Base-by-base conservation (phyloP, 2,797 vertebrate genomes). In the Schizopygopsis pylzovi region DNA sequence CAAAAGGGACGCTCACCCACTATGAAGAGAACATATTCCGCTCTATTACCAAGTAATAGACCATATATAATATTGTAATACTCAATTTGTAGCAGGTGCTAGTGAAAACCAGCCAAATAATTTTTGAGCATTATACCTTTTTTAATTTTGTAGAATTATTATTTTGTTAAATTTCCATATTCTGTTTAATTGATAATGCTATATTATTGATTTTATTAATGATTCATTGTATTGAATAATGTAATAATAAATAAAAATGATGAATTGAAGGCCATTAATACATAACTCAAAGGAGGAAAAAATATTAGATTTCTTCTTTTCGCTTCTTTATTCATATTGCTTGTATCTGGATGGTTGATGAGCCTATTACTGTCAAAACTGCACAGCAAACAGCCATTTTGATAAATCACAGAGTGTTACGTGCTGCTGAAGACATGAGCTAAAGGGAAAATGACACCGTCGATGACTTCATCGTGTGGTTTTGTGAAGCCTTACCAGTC, bases 1-100 rank as follows among this genome's bases (percentile, higher is more conserved):
- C 98, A 83, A 99, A 99, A 6, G 98, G 98, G 28, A 99, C 96
- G 1, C 98, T 98, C 93, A 99, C 95, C 98, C 98, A 99, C 98
- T 99, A 93, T 13, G 79, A 16, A 83, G 4, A 81, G n/a, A 87
- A 82, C 72, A 82, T 6, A 75, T 63, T 63, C 3, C 13, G 4
- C 41, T 80, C 39, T 75, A 65, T 85, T 81, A 80, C 22, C 1
- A 80, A 25, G 9, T 49, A 63, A 47, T 28, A 63, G 12, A 73
- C 49, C 37, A 22, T 79, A 6, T 45, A 45, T 59, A 47, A 79
- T 11, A 71, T 63, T 79, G 22, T 79, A 7, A 12, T 20, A 63
- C n/a, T 45, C 16, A 33, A 45, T 43, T 25, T 79, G 15, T 45
- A 4, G 41, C 22, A 61, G 18, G 47, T 54, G 10, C 7, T 28